These are phyloP conservation scores for Hyles lineata DNA, from an alignment of 2,888 invertebrate genomes.

Conservation along the genomic window DNA sequence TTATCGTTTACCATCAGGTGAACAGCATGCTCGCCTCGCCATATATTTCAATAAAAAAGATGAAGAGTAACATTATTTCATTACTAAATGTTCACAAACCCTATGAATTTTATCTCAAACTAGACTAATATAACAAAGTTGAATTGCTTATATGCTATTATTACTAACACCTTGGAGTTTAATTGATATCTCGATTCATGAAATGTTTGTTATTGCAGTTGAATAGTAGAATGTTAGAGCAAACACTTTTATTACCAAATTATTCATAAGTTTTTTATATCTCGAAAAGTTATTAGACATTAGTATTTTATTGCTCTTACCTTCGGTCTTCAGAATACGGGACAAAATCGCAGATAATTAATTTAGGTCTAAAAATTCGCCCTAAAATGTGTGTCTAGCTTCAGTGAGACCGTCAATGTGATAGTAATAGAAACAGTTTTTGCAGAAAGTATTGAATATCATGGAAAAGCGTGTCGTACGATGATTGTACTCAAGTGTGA, in stretches of 20 bases:
- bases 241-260: neutral
- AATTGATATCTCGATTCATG: neutral
- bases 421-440: neutral
- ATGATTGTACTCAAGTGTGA: conserved; percentile 10
- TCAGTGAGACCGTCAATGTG: no score
- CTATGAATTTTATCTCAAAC: neutral
- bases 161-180: neutral
- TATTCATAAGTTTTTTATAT: neutral
- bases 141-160: neutral
- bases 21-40: no score
- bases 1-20: no score
- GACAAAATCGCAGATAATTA: no score
- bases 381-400: no score
- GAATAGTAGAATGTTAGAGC: neutral
- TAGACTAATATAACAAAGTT: neutral
- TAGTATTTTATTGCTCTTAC: no score
- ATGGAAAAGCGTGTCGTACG: conserved; percentile 6
- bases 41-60: no score
- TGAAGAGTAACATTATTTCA: no score
- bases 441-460: neutral
- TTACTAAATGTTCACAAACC: no score
- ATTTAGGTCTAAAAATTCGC: no score
- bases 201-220: neutral
- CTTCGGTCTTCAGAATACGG: no score
- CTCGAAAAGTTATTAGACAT: no score